A percentile compares a stretch with the other conserved stretches of the same genome.
phyloP scores from a whole-genome alignment of 2,888 invertebrate species.

The Tipula helvola region DNA sequence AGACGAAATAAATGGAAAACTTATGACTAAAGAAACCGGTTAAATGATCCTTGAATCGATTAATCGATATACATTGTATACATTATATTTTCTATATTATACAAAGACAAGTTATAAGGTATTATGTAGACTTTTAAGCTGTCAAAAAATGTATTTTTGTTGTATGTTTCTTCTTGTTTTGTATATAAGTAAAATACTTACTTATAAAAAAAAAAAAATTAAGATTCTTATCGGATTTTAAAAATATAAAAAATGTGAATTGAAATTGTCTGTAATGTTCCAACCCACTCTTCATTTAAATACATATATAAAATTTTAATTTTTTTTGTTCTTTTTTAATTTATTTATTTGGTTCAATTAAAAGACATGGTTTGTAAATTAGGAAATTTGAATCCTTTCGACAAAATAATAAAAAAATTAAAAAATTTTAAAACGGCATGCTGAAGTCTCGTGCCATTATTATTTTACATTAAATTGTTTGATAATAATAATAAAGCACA shows the following conservation, averaged over 20 bases:
- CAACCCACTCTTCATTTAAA: conserved; percentile 4
- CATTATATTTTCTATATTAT: background rate
- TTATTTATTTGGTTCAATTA: background rate
- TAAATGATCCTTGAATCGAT: background rate
- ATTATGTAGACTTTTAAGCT: background rate
- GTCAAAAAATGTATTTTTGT: background rate
- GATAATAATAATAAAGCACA: background rate
- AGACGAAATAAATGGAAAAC: background rate
- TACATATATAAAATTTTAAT: background rate
- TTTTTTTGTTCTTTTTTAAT: background rate
- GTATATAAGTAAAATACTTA: background rate
- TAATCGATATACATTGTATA: background rate
- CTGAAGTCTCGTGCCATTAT: background rate
- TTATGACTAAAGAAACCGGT: background rate
- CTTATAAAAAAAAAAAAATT: background rate
- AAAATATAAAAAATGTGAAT: background rate
- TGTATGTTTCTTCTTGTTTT: background rate
- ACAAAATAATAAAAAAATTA: background rate
- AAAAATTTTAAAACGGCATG: background rate
- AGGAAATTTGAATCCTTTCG: background rate
- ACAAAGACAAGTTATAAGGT: background rate
- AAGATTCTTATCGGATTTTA: background rate
- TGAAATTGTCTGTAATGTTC: background rate
- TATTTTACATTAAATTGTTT: background rate
- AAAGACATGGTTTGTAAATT: background rate